phyloP scores from a whole-genome alignment of 2,888 invertebrate genomes.

The Endomychus coccineus region DNA sequence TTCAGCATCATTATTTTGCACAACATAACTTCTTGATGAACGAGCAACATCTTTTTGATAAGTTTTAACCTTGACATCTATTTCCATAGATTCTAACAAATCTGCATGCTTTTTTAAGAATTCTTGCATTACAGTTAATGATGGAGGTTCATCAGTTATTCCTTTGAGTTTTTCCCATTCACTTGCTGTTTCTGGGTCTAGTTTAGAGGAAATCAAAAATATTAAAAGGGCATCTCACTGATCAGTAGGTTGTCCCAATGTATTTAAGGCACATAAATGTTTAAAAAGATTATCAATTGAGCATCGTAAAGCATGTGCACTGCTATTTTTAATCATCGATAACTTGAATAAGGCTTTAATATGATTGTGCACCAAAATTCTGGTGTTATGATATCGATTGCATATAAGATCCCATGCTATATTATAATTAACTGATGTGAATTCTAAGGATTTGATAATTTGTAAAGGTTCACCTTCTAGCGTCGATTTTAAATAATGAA shows the following conservation, averaged over 20 bases:
- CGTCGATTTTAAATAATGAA: no score
- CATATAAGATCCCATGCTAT: slow-evolving; percentile 15
- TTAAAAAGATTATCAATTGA: slow-evolving; percentile 5
- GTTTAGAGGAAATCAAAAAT: slow-evolving; percentile 1
- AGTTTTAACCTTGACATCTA: no score
- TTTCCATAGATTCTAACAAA: no score
- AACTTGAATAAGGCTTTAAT: slow-evolving; percentile 15
- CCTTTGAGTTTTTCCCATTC: no score
- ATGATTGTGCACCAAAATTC: slow-evolving; percentile 13
- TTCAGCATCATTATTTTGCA: no score
- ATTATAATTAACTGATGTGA: slow-evolving; percentile 13
- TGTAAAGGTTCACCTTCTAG: slow-evolving; percentile 2
- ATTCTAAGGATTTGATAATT: neutral
- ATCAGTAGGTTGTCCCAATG: slow-evolving; percentile 10
- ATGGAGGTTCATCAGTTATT: no score
- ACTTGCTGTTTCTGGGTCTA: no score
- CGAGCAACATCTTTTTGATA: no score
- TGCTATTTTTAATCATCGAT: slow-evolving; percentile 13
- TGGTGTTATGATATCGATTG: slow-evolving; percentile 17
- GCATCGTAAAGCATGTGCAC: slow-evolving; percentile 9
- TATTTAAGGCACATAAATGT: slow-evolving; percentile 13
- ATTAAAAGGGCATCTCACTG: slow-evolving; percentile 17
- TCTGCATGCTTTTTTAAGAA: no score
- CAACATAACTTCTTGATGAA: no score
- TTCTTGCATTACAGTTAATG: no score